phyloP scores from a whole-genome alignment of 1,140 invertebrate genomes.

The Cotesia chilonis region DNA sequence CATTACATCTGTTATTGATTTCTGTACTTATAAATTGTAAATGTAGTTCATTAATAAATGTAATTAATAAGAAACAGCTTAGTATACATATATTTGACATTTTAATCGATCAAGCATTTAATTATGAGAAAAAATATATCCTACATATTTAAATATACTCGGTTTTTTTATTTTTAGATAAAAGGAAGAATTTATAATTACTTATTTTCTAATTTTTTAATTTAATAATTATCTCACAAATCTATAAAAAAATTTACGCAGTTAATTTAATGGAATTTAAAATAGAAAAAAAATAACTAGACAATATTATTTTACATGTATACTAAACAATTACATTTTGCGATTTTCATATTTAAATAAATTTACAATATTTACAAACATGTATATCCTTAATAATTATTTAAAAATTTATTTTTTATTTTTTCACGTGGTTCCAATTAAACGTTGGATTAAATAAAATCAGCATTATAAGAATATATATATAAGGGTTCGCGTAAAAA shows the following conservation, averaged over 20 bases:
- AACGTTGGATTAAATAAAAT: neutral
- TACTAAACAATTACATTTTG: conserved; percentile 36
- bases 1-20: neutral
- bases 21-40: too few species aligned
- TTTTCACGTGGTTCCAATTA: conserved; percentile 36
- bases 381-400: conserved; percentile 52
- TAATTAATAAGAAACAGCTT: conserved; percentile 18
- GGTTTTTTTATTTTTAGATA: conserved; percentile 26
- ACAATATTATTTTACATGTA: conserved; percentile 33
- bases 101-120: conserved; percentile 1
- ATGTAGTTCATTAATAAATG: conserved; percentile 8
- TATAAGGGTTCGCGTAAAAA: conserved; percentile 60
- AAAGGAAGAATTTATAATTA: conserved; percentile 35
- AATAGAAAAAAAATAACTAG: conserved; percentile 30
- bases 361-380: conserved; percentile 64
- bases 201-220: conserved; percentile 23
- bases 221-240: conserved; percentile 20
- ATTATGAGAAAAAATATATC: conserved; percentile 12
- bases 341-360: conserved; percentile 52
- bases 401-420: conserved; percentile 35
- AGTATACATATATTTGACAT: conserved; percentile 15
- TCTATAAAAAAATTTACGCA: conserved; percentile 42
- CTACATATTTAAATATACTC: conserved; percentile 8
- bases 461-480: conserved; percentile 63
- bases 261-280: conserved; percentile 14